These are phyloP conservation scores for Thryonomys swinderianus DNA, from an alignment of 2,113 vertebrate species.

Conservation along the genomic window DNA sequence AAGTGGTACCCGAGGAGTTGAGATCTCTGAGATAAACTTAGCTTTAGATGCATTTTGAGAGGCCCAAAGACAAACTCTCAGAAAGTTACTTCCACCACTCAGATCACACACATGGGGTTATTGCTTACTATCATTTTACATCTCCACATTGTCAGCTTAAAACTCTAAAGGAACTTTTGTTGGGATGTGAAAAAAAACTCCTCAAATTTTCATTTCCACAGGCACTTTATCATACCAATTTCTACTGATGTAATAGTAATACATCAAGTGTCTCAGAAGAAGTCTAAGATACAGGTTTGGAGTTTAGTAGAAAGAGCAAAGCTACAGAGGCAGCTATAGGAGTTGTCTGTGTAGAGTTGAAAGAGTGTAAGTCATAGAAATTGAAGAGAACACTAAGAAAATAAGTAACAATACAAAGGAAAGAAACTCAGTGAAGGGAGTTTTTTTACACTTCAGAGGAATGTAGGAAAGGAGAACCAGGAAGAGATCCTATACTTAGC, in stretches of 20 bases:
- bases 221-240: neutral
- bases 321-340: neutral
- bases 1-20: neutral
- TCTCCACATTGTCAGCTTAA: fast-evolving
- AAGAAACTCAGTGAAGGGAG: neutral
- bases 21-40: neutral
- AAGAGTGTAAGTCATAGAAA: neutral
- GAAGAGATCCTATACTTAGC: neutral
- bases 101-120: too few species aligned
- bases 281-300: neutral
- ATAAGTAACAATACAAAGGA: neutral
- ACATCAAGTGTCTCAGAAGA: fast-evolving
- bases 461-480: too few species aligned
- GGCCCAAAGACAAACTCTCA: neutral
- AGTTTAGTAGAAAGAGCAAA: neutral
- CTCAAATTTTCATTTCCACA: neutral
- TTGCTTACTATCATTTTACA: neutral
- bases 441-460: neutral
- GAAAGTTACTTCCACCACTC: neutral
- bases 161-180: neutral
- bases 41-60: neutral
- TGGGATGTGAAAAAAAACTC: neutral
- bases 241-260: neutral
- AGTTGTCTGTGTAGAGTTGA: fast-evolving
- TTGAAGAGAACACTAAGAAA: neutral